Conservation (phyloP, 2,797 vertebrate species). For the Pseudochromis fuscus region DNA sequence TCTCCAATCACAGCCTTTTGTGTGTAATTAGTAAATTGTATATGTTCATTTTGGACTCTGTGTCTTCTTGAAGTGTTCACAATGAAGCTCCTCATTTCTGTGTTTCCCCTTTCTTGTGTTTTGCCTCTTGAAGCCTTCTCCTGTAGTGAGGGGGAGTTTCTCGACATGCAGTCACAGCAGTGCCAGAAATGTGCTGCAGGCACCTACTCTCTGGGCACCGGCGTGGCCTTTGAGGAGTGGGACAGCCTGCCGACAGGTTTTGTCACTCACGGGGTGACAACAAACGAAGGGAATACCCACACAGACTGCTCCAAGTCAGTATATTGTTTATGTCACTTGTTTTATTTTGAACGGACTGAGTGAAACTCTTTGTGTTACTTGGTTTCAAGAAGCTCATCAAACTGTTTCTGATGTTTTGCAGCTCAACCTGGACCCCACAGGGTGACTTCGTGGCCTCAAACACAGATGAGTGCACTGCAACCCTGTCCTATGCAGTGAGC, state of each 20-base stretch:
- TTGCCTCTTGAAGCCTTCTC: constrained; percentile 89
- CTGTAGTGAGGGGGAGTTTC: constrained; percentile 92
- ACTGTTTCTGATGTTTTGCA: constrained; percentile 63
- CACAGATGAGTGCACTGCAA: constrained; percentile 94
- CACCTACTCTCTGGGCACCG: constrained; percentile 94
- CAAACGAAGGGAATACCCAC: constrained; percentile 69
- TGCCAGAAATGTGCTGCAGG: constrained; percentile 91
- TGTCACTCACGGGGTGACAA: constrained; percentile 84
- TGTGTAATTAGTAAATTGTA: not conserved
- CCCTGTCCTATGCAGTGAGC: constrained; percentile 92
- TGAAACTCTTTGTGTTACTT: not conserved
- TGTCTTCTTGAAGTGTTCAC: not conserved
- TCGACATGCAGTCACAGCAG: constrained; percentile 93
- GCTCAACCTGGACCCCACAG: constrained; percentile 92
- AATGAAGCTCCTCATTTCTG: not conserved
- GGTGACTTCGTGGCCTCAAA: constrained; percentile 94
- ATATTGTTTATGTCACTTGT: not conserved
- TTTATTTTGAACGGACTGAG: not conserved
- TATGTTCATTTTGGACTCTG: too few species aligned
- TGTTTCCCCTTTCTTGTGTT: not conserved
- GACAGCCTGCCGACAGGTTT: constrained; percentile 91
- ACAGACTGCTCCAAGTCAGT: constrained; percentile 91
- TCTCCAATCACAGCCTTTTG: not conserved
- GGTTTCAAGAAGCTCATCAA: not conserved
- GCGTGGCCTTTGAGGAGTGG: constrained; percentile 95